A percentile compares a stretch with the other conserved stretches of the same genome.
Conservation (phyloP, 2,797 vertebrate species). For the Sebastes diploproa region DNA sequence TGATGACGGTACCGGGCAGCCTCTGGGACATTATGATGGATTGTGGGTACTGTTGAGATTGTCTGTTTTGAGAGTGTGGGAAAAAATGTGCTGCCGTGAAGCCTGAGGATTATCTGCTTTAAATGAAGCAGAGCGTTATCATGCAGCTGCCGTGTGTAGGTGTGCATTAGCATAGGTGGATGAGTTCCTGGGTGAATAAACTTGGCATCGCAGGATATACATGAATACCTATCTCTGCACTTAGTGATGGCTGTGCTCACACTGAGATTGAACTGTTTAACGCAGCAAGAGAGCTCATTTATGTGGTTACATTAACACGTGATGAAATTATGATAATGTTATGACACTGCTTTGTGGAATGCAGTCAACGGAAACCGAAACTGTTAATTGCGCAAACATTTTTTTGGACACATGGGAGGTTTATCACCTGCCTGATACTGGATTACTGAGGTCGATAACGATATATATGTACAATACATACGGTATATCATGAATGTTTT, state of each 20-base stretch:
- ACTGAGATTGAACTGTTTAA: neutral
- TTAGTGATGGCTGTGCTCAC: neutral
- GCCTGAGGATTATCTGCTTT: conserved; percentile 54
- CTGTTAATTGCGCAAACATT: neutral
- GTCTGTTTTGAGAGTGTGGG: conserved; percentile 31
- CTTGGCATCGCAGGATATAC: conserved; percentile 25
- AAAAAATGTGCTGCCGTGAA: conserved; percentile 27
- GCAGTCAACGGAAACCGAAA: neutral
- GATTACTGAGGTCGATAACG: too few species aligned
- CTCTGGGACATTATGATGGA: conserved; percentile 64
- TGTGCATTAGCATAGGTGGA: conserved; percentile 64
- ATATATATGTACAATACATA: too few species aligned
- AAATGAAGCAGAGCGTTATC: conserved; percentile 25
- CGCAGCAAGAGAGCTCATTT: neutral
- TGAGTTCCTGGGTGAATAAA: conserved; percentile 36
- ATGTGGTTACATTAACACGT: neutral
- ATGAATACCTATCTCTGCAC: conserved; percentile 8
- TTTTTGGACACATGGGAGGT: neutral
- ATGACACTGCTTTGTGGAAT: neutral
- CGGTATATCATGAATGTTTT: too few species aligned
- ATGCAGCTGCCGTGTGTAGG: conserved; percentile 55
- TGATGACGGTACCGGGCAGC: conserved; percentile 38
- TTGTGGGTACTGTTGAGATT: conserved; percentile 59
- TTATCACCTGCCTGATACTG: neutral
- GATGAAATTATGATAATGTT: neutral